Conservation (phyloP, 2,113 vertebrate genomes). For the Cyanoderma ruficeps region DNA sequence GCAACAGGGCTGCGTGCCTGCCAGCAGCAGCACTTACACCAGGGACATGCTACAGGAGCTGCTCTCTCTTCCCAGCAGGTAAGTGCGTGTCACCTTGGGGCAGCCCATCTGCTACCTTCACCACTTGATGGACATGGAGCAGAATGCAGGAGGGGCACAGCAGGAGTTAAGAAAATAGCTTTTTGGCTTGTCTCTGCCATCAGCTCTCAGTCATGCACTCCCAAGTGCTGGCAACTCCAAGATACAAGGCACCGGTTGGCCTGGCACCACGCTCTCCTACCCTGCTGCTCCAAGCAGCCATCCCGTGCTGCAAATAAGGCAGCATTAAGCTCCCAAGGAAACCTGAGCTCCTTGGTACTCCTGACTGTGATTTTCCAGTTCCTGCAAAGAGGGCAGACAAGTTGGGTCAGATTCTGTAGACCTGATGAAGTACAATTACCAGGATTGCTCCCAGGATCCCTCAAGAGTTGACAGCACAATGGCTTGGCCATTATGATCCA, state of each 20-base stretch:
- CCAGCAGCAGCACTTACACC: not conserved
- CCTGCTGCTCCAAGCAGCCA: not conserved
- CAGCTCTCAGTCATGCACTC: not conserved
- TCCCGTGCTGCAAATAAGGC: not conserved
- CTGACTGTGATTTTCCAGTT: not conserved
- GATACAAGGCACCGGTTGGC: rapidly evolving
- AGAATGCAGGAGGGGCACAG: not conserved
- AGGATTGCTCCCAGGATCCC: not conserved
- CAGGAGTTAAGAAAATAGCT: conserved; percentile 6
- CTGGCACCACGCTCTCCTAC: not conserved
- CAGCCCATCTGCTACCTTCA: conserved; percentile 40
- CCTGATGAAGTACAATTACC: not conserved
- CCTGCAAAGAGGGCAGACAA: not conserved
- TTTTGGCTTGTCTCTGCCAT: not conserved
- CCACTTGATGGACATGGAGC: not conserved
- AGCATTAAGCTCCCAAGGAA: not conserved
- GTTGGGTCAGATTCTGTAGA: not conserved
- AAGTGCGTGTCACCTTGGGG: conserved; percentile 1
- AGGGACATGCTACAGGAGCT: not conserved
- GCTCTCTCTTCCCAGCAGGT: conserved; percentile 1
- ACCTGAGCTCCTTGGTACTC: not conserved
- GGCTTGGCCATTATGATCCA: not conserved
- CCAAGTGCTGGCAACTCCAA: not conserved
- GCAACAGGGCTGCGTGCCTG: conserved; percentile 9
- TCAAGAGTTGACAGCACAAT: not conserved